Evolutionary conservation across 2,797 vertebrate species (phyloP).

Genomic region (Leuciscus waleckii): DNA sequence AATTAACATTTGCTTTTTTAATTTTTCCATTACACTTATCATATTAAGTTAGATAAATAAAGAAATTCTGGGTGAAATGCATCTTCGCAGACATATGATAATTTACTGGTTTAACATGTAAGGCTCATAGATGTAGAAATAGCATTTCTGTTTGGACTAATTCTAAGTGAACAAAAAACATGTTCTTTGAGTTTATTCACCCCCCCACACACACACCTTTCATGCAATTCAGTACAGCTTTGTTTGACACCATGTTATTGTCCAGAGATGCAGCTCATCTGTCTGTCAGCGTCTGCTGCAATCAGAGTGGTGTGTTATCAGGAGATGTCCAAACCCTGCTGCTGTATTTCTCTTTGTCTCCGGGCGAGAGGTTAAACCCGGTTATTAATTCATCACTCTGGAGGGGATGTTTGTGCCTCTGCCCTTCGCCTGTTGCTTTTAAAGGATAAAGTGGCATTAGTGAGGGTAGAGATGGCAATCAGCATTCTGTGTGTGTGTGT

Average conservation of each 20-base stretch:
- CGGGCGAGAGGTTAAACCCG: conserved; percentile 32
- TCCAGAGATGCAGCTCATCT: conserved; percentile 34
- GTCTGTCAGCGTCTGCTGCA: conserved; percentile 1
- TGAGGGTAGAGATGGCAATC: conserved; percentile 42
- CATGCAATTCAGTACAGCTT: conserved; percentile 13
- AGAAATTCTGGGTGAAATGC: not conserved
- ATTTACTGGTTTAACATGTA: no score
- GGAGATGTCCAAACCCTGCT: conserved; percentile 14
- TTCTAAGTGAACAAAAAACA: not conserved
- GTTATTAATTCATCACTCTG: conserved; percentile 54
- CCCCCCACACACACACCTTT: not conserved
- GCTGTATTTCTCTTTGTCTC: conserved; percentile 30
- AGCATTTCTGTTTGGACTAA: no score
- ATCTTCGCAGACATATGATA: not conserved
- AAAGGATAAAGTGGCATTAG: conserved; percentile 56
- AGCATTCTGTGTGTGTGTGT: conserved; percentile 10
- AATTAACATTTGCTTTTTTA: not conserved
- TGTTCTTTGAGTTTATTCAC: not conserved
- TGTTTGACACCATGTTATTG: conserved; percentile 26
- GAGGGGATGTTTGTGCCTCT: conserved; percentile 47
- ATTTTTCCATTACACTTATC: not conserved
- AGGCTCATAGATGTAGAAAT: no score
- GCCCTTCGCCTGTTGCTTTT: conserved; percentile 46
- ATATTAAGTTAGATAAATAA: not conserved
- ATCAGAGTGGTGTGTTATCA: conserved; percentile 38